Conservation (phyloP, 2,797 vertebrate species). For the Peromyscus nudipes region DNA sequence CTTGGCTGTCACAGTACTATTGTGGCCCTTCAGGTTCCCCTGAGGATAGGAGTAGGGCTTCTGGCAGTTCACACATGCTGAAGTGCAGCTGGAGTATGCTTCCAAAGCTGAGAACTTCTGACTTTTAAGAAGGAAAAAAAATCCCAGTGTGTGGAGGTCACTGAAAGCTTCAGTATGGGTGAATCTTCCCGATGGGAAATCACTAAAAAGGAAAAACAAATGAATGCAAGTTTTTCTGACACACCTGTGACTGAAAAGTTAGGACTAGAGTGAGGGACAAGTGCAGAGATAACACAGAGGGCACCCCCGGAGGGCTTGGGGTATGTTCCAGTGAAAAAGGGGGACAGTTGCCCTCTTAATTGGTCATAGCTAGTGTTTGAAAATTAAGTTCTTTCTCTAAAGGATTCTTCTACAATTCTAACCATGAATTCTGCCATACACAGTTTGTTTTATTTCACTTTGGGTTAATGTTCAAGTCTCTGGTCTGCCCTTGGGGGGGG, state of each 20-base stretch:
- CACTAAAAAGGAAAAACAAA: background rate
- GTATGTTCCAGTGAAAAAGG: no score
- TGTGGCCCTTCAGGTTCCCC: background rate
- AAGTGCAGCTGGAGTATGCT: background rate
- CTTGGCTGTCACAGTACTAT: background rate
- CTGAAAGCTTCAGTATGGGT: background rate
- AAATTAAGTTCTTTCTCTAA: conserved; percentile 46
- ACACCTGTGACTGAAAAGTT: background rate
- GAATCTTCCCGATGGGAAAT: background rate
- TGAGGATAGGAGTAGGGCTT: background rate
- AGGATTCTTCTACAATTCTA: background rate
- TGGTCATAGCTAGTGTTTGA: background rate
- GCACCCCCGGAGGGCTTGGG: no score
- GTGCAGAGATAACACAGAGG: background rate
- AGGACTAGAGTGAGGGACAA: background rate
- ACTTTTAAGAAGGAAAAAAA: background rate
- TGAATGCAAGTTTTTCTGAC: background rate
- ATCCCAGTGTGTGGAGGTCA: background rate
- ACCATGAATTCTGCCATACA: background rate
- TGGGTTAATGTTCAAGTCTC: conserved; percentile 1
- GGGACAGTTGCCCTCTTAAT: background rate
- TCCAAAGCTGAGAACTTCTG: background rate
- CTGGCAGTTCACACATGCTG: background rate
- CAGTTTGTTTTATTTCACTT: conserved; percentile 1
- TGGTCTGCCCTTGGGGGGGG: background rate